These are phyloP conservation scores for Steatocranus sp. DNA, from an alignment of 2,797 vertebrate genomes.

Conservation along the genomic window DNA sequence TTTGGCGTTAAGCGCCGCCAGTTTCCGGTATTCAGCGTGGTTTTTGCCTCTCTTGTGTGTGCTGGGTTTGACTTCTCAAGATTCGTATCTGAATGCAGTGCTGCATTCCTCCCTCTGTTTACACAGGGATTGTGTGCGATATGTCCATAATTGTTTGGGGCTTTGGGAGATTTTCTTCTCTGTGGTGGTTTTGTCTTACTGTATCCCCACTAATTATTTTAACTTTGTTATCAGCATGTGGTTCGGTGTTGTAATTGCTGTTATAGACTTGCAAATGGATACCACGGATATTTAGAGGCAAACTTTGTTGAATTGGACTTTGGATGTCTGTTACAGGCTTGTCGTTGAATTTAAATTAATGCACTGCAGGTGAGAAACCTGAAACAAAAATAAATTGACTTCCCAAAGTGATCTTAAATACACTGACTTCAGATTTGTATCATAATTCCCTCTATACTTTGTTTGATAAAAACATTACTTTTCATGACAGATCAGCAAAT, in stretches of 20 bases:
- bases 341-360: conserved; percentile 14
- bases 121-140: conserved; percentile 46
- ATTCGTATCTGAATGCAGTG: conserved; percentile 45
- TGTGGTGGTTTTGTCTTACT: conserved; percentile 39
- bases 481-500: conserved; percentile 14
- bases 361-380: not conserved
- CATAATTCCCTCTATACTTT: not conserved
- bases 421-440: not conserved
- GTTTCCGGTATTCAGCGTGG: conserved; percentile 19
- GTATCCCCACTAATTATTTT: conserved; percentile 56
- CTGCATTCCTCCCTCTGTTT: conserved; percentile 50
- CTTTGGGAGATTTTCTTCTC: conserved; percentile 56
- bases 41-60: conserved; percentile 5
- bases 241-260: conserved; percentile 34
- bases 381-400: not conserved
- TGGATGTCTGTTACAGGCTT: not conserved
- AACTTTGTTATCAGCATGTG: conserved; percentile 33
- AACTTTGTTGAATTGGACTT: not conserved
- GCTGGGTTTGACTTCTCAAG: conserved; percentile 39
- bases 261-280: conserved; percentile 3
- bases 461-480: not conserved
- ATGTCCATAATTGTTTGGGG: conserved; percentile 62
- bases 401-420: not conserved
- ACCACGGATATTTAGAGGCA: not conserved
- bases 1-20: not conserved